Evolutionary conservation across 1,140 invertebrate genomes (phyloP), one percentile per base, ranked within the genome.

Genomic region (Drosophila pandora): DNA sequence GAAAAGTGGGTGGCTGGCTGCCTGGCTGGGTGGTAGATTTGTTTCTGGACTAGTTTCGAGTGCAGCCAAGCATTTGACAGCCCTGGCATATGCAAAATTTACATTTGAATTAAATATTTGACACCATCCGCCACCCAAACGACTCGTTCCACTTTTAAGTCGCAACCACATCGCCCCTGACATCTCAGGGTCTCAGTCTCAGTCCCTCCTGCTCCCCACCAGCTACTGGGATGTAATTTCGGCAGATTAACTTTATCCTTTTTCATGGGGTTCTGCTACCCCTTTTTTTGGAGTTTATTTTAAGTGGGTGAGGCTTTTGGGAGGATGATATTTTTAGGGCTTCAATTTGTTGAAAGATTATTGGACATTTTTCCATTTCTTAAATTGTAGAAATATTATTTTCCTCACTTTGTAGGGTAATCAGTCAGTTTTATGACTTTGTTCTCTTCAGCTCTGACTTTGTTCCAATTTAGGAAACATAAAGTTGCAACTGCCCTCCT

Each of bases 31-130:
- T 17, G 43, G 17, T 47, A n/a, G 28, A 8, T 13, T 34, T 34
- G 43, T 34, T 58, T 32, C 56, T 48, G 56, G 21, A 48, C 37
- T 25, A 43, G 34, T 54, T 68, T 28, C 68, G 30, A 64, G 57
- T 70, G 77, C 81, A 84, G 63, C 59, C 56, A 49, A 77, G 67
- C 82, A 79, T 87, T 85, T 75, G 49, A 57, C 76, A 68, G 70
- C 43, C 63, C 55, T 76, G 72, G 71, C 72, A 76, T 76, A 76
- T 76, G 71, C 71, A 76, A 67, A 76, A 74, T 76, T 76, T 65
- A 80, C 72, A 76, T 81, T 76, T 62, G 72, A 81, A 75, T 79
- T 64, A 75, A 81, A 81, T 81, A 61, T 76, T 60, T 64, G 34
- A 53, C 61, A 70, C 34, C 71, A 53, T 34, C 28, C 21, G 28